A percentile compares a stretch with the other conserved stretches of the same genome.
Conservation (phyloP, 2,113 vertebrate species). For the Tinamus guttatus region DNA sequence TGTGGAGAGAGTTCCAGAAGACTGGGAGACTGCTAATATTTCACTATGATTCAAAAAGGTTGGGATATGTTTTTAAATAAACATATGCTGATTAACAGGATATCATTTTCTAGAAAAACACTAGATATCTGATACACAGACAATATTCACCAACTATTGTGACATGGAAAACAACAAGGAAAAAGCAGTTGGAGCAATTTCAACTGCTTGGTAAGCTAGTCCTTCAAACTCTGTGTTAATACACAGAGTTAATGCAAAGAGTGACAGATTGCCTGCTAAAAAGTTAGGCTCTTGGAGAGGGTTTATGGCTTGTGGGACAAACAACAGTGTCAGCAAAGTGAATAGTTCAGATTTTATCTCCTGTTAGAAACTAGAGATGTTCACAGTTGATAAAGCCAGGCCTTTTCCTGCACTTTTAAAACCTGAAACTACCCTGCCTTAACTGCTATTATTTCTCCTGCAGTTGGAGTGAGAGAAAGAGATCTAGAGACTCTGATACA, state of each 20-base stretch:
- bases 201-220: neutral
- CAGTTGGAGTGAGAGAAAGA: neutral
- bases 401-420: neutral
- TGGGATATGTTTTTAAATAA: neutral
- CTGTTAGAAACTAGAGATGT: neutral
- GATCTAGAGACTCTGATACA: neutral
- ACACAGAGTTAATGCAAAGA: neutral
- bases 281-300: neutral
- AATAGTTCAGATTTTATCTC: neutral
- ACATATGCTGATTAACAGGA: neutral
- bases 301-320: neutral
- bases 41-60: neutral
- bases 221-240: neutral
- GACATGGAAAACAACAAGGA: neutral
- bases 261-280: neutral
- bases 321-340: neutral
- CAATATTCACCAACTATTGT: neutral
- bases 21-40: neutral
- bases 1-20: neutral
- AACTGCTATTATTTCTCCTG: neutral
- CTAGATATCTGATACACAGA: neutral
- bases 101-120: neutral
- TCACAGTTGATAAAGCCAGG: neutral
- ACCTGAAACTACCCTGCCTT: neutral
- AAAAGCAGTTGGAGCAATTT: neutral